A percentile compares a stretch with the other conserved stretches of the same genome.
Conservation (phyloP, 2,113 vertebrate species). For the Planiliza haematocheilus region DNA sequence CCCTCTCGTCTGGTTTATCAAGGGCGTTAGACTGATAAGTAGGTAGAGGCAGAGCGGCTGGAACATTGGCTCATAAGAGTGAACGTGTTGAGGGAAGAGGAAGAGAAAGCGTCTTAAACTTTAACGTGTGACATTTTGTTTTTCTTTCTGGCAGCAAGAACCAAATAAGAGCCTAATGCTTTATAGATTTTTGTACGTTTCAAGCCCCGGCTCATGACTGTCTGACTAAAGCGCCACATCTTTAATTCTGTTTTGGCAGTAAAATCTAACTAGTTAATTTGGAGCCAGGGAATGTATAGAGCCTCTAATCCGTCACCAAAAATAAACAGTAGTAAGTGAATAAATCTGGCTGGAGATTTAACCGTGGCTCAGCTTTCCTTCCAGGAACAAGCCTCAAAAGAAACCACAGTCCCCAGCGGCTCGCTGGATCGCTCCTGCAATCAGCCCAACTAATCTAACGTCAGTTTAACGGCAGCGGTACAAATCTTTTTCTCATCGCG, state of each 20-base stretch:
- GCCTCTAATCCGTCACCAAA: not conserved
- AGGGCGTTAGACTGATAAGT: conserved; percentile 11
- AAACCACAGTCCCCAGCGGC: conserved; percentile 12
- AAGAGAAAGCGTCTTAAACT: not conserved
- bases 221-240: too few species aligned
- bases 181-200: too few species aligned
- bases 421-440: not conserved
- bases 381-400: conserved; percentile 13
- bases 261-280: not conserved
- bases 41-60: not conserved
- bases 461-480: not conserved
- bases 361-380: not conserved
- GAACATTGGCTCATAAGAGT: not conserved
- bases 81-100: not conserved
- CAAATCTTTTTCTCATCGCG: not conserved
- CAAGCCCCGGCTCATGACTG: too few species aligned
- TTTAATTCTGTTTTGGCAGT: not conserved
- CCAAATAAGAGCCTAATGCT: too few species aligned
- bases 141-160: not conserved
- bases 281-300: not conserved
- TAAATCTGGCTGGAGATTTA: not conserved
- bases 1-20: conserved; percentile 17
- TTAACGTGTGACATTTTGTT: not conserved
- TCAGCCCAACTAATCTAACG: not conserved
- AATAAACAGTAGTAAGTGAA: conserved; percentile 3